Evolutionary conservation across 2,888 invertebrate species (phyloP).

Genomic region (Taphrorychus bicolor): DNA sequence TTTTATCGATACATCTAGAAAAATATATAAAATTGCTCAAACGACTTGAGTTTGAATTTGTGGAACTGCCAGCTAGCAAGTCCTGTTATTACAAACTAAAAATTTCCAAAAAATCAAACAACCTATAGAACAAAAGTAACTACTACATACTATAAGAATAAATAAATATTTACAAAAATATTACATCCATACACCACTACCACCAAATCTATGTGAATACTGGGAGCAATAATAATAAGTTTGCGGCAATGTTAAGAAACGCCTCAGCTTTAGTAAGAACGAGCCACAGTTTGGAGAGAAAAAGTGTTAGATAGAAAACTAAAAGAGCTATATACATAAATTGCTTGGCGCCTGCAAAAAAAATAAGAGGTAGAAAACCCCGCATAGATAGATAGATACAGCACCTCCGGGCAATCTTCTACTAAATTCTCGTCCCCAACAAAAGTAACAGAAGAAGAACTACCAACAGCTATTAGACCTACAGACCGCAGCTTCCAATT

Average conservation of each 20-base stretch:
- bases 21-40: conserved; percentile 39
- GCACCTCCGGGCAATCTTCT: too few species aligned
- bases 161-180: conserved; percentile 1
- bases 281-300: conserved; percentile 5
- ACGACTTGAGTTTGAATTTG: conserved; percentile 9
- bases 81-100: too few species aligned
- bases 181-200: conserved; percentile 1
- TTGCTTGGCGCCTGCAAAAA: too few species aligned
- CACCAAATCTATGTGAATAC: conserved; percentile 18
- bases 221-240: not conserved
- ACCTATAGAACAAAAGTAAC: not conserved
- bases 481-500: not conserved
- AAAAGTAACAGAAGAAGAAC: not conserved
- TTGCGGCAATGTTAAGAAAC: conserved; percentile 17
- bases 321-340: conserved; percentile 4
- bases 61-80: too few species aligned
- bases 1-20: conserved; percentile 53
- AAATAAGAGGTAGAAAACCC: not conserved
- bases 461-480: not conserved
- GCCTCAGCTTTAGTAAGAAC: conserved; percentile 22
- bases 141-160: not conserved
- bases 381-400: not conserved
- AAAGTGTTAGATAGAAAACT: conserved; percentile 14
- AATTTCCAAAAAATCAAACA: too few species aligned
- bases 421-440: not conserved